These are phyloP conservation scores for Pterophyllum scalare DNA, from an alignment of 2,113 vertebrate genomes.

Conservation along the genomic window DNA sequence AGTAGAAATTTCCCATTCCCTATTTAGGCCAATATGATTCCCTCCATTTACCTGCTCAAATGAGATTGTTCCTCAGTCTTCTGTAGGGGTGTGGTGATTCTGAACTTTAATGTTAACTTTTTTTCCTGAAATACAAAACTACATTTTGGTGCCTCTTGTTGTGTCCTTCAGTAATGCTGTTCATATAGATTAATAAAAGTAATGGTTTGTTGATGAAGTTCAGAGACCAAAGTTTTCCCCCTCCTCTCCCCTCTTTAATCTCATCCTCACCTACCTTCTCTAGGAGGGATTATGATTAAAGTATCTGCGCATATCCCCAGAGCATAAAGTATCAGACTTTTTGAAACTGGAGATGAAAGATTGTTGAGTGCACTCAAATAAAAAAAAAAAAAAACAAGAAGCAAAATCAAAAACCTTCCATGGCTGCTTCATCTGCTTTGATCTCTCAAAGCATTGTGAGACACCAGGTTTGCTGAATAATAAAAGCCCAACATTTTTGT, in stretches of 20 bases:
- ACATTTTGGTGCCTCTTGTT: neutral
- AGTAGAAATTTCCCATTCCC: no score
- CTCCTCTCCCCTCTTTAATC: neutral
- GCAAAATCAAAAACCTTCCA: conserved; percentile 19
- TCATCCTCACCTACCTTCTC: neutral
- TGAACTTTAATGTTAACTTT: neutral
- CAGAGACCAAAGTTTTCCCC: neutral
- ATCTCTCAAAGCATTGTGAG: conserved; percentile 25
- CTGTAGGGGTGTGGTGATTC: neutral
- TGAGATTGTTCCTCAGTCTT: no score
- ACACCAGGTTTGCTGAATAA: conserved; percentile 11
- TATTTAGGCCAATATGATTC: no score
- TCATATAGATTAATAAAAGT: neutral
- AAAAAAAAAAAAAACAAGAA: neutral
- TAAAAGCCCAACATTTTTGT: neutral
- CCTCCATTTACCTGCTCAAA: no score
- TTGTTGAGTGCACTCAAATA: conserved; percentile 13
- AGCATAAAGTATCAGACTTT: conserved; percentile 8
- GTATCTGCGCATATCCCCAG: neutral
- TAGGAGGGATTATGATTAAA: neutral
- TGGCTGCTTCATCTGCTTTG: conserved; percentile 40
- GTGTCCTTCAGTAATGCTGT: neutral
- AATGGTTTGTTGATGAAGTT: neutral
- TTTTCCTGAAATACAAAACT: neutral
- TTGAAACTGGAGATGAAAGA: conserved; percentile 63